Conservation (phyloP, 2,888 invertebrate genomes). For the Anagyrus pseudococci region DNA sequence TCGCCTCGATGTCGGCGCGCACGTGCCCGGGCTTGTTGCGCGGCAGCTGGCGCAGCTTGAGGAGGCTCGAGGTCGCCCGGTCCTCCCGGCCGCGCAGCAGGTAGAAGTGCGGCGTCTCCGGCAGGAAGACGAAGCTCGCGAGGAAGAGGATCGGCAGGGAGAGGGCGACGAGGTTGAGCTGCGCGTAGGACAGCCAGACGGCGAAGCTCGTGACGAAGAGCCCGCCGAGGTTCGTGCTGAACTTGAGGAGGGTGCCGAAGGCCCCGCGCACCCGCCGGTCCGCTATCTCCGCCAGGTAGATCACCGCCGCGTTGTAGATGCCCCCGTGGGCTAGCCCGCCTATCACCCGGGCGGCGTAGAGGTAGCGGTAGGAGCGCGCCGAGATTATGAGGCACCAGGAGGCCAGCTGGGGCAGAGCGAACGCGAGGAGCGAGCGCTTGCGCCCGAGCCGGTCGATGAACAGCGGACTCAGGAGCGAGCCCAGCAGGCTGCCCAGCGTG, state of each 20-base stretch:
- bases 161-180: slow-evolving; percentile 65
- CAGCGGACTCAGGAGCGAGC: slow-evolving; percentile 48
- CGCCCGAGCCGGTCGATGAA: slow-evolving; percentile 52
- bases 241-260: slow-evolving; percentile 65
- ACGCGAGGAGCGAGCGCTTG: slow-evolving; percentile 49
- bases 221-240: slow-evolving; percentile 62
- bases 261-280: slow-evolving; percentile 66
- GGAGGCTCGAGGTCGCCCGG: slow-evolving; percentile 66
- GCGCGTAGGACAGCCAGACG: slow-evolving; percentile 62
- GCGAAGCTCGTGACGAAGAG: slow-evolving; percentile 58
- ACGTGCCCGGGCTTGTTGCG: slow-evolving; percentile 59
- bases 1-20: slow-evolving; percentile 65
- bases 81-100: slow-evolving; percentile 64
- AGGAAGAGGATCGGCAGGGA: slow-evolving; percentile 67
- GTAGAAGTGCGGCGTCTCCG: slow-evolving; percentile 72
- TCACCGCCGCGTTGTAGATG: slow-evolving; percentile 64
- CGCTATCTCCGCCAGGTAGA: slow-evolving; percentile 69
- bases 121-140: slow-evolving; percentile 68
- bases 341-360: slow-evolving; percentile 60
- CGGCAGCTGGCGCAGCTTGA: slow-evolving; percentile 64
- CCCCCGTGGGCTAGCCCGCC: slow-evolving; percentile 63
- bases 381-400: slow-evolving; percentile 53
- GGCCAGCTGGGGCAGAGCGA: slow-evolving; percentile 49
- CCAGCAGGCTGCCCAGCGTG: slow-evolving; percentile 50
- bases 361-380: slow-evolving; percentile 44